Conservation (phyloP, 2,888 invertebrate genomes). For the Aromia moschata region DNA sequence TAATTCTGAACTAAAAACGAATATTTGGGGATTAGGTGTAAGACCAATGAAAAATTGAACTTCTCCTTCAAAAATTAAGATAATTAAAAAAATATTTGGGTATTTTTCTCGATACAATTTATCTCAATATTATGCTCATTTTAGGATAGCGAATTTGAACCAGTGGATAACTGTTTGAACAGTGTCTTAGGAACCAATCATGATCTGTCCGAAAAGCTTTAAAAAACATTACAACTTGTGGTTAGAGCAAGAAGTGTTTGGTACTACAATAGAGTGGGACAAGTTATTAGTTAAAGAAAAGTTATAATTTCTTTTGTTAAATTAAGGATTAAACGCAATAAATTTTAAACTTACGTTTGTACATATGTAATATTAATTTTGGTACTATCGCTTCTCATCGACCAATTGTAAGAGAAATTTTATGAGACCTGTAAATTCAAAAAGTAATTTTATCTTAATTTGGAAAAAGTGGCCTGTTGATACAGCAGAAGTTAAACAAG, state of each 20-base stretch:
- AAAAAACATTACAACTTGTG: constrained; percentile 93
- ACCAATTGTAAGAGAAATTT: no score
- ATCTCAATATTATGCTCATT: constrained; percentile 32
- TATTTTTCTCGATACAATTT: not conserved
- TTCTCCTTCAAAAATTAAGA: not conserved
- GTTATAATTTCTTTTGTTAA: constrained; percentile 25
- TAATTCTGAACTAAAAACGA: no score
- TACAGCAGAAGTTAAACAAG: no score
- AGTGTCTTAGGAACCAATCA: constrained; percentile 79
- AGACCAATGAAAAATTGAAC: no score
- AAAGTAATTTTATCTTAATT: no score
- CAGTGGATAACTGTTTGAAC: constrained; percentile 82
- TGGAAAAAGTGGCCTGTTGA: no score
- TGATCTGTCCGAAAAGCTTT: constrained; percentile 93
- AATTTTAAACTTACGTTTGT: constrained; percentile 23
- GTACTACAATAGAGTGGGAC: constrained; percentile 85
- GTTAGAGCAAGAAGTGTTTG: constrained; percentile 96
- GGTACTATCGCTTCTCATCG: no score
- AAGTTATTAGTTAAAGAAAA: constrained; percentile 58
- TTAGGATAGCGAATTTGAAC: constrained; percentile 70
- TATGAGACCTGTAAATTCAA: no score
- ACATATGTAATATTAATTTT: constrained; percentile 8
- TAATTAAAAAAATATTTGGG: not conserved
- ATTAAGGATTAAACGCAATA: constrained; percentile 27
- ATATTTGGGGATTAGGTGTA: no score